Evolutionary conservation across 2,113 vertebrate species (phyloP), one percentile per base, ranked within the genome.

Genomic region (Muscicapa adusta): DNA sequence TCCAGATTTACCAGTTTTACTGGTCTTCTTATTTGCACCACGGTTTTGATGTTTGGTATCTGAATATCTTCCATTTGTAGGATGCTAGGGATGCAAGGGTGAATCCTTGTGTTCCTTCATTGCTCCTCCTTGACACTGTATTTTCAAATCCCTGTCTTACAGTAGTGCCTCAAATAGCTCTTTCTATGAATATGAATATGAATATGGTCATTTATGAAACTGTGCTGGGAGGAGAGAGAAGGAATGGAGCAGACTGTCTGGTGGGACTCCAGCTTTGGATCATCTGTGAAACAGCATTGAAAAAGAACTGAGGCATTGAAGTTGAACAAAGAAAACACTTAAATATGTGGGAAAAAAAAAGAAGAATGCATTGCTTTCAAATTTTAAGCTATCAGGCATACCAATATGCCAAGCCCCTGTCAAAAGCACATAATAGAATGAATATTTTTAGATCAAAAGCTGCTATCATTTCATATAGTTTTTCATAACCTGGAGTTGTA

Each of bases 401-500:
- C 31, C 34, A 81, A 43, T 83, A 85, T 34, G 53, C 14, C 42
- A 85, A 50, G 33, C 23, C 62, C n/a, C n/a, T 88, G 80, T 89
- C 83, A 93, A 91, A 93, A 94, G 38, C 28, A 62, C 16, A 61
- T 77, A 89, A 61, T 6, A 89, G 25, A 76, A 79, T 60, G 8
- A 85, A 80, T 72, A 88, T 91, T 89, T 95, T 92, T 58, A 86
- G 45, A 86, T 92, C 66, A 67, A 93, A 94, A 92, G 18, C 34
- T 68, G 31, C 17, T 78, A 58, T 79, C 4, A 53, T 67, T 79
- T 94, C 40, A 42, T 80, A 70, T 26, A 72, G 47, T 43, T 94
- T 93, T 88, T 77, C 60, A 68, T 85, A 89, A 87, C 53, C 28
- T 56, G 54, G 60, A 89, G 70, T 92, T 74, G 38, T 83, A 62